phyloP scores from a whole-genome alignment of 2,797 vertebrate genomes.

The Heliangelus exortis region DNA sequence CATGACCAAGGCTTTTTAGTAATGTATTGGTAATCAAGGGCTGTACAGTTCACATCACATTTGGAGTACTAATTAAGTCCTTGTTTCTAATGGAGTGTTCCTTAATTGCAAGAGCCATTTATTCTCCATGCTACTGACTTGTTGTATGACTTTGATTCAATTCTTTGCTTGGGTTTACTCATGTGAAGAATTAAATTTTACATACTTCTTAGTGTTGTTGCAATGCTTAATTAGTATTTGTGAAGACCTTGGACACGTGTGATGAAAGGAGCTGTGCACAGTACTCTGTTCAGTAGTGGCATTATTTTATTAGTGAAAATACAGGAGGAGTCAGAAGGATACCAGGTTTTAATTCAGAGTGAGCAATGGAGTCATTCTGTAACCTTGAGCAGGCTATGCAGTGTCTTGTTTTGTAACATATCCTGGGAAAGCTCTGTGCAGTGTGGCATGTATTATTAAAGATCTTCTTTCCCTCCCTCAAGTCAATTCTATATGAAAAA shows the following conservation, averaged over 20 bases:
- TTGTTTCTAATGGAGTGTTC: not conserved
- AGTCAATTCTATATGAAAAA: not conserved
- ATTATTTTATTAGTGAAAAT: constrained; percentile 56
- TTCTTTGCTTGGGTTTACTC: constrained; percentile 63
- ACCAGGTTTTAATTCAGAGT: constrained; percentile 40
- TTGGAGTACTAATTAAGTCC: not conserved
- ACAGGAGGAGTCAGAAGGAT: constrained; percentile 37
- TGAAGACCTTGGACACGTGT: constrained; percentile 43
- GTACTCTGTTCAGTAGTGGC: not conserved
- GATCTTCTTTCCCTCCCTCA: not conserved
- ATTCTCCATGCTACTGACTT: not conserved
- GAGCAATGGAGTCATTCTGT: constrained; percentile 35
- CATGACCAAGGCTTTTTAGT: not conserved
- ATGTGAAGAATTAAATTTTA: constrained; percentile 54
- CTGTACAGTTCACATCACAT: not conserved
- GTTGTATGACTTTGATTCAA: not conserved
- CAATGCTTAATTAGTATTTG: constrained; percentile 63
- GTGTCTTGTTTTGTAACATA: not conserved
- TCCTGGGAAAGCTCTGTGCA: constrained; percentile 26
- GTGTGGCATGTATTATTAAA: not conserved
- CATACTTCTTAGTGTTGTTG: constrained; percentile 20
- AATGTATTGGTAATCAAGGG: not conserved
- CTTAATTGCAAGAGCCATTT: not conserved
- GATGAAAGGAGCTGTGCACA: constrained; percentile 51
- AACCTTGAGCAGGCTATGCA: constrained; percentile 48